These are phyloP conservation scores for Pseudeuparius sepicola DNA, from an alignment of 2,888 invertebrate species.

Conservation along the genomic window DNA sequence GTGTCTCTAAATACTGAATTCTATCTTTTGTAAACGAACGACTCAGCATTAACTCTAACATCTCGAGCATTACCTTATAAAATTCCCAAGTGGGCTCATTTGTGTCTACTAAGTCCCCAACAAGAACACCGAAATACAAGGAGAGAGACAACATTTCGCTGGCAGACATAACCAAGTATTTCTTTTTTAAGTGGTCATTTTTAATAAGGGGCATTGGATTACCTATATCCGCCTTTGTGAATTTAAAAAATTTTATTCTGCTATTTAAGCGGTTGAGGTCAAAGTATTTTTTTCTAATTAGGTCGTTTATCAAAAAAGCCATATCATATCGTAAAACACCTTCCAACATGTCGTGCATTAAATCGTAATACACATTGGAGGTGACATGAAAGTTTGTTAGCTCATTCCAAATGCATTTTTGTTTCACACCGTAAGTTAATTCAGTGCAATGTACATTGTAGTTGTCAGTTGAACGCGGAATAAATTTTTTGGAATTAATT, in stretches of 20 bases:
- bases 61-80: too few relatives aligned
- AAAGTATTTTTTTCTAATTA: too few relatives aligned
- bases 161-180: slow-evolving; percentile 7
- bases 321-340: slow-evolving; percentile 14
- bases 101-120: slow-evolving; percentile 5
- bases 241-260: slow-evolving; percentile 12
- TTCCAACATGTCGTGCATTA: slow-evolving; percentile 15
- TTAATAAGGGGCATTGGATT: slow-evolving; percentile 13
- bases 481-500: slow-evolving; percentile 3
- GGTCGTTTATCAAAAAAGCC: slow-evolving; percentile 13
- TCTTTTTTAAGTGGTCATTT: slow-evolving; percentile 12
- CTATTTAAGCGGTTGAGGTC: too few relatives aligned
- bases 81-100: slow-evolving; percentile 2
- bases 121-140: slow-evolving; percentile 1
- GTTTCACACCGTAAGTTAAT: slow-evolving; percentile 6
- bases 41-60: too few relatives aligned
- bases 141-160: slow-evolving; percentile 11
- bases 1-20: background rate
- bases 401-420: slow-evolving; percentile 9
- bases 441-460: background rate
- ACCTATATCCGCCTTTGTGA: slow-evolving; percentile 7
- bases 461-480: too few relatives aligned
- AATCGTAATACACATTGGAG: slow-evolving; percentile 9
- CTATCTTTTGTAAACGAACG: slow-evolving; percentile 1
- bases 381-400: slow-evolving; percentile 9